Conservation (phyloP, 2,113 vertebrate species). For the Psittacula cyanocephala region DNA sequence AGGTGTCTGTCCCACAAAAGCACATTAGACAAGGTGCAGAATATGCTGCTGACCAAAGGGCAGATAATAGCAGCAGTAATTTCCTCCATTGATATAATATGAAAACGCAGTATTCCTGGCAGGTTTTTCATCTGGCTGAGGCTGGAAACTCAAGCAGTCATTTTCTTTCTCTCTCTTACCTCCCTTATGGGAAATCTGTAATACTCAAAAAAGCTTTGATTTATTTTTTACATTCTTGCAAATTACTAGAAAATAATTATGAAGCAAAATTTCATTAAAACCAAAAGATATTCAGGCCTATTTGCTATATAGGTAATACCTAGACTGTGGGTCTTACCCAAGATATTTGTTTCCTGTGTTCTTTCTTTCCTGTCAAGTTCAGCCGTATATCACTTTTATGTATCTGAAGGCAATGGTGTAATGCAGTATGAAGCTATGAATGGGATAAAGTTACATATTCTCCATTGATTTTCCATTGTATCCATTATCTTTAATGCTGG, state of each 20-base stretch:
- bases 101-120: slow-evolving; percentile 6
- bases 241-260: slow-evolving; percentile 55
- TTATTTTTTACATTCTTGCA: slow-evolving; percentile 58
- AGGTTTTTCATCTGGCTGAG: slow-evolving; percentile 17
- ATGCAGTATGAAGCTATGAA: slow-evolving; percentile 57
- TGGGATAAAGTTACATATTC: slow-evolving; percentile 56
- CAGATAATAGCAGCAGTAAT: slow-evolving; percentile 40
- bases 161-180: slow-evolving; percentile 24
- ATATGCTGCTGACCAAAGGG: slow-evolving; percentile 30
- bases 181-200: slow-evolving; percentile 39
- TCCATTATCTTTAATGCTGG: slow-evolving; percentile 61
- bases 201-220: slow-evolving; percentile 17
- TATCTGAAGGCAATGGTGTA: slow-evolving; percentile 28
- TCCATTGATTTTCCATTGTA: slow-evolving; percentile 68
- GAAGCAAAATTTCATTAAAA: slow-evolving; percentile 42
- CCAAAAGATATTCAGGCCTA: neutral
- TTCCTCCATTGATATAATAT: slow-evolving; percentile 23
- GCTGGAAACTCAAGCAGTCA: neutral
- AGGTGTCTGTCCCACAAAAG: slow-evolving; percentile 50
- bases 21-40: slow-evolving; percentile 15
- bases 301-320: neutral
- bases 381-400: slow-evolving; percentile 59
- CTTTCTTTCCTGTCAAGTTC: neutral
- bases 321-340: slow-evolving; percentile 3
- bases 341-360: slow-evolving; percentile 13